phyloP scores from a whole-genome alignment of 1,140 invertebrate species.

The Venustaconcha ellipsiformis region DNA sequence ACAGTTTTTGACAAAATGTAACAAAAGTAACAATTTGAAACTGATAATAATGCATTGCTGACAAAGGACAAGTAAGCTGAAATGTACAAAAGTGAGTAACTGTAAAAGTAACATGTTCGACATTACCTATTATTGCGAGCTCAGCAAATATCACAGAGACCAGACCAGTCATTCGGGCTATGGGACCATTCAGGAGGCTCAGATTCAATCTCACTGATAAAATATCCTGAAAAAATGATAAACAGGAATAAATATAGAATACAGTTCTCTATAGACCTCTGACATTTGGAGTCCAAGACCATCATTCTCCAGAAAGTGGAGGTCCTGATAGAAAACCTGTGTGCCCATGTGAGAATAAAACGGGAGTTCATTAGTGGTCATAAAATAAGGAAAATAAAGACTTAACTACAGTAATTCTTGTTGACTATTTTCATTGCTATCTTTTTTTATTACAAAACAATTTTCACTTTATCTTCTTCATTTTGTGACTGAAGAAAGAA shows the following conservation, averaged over 20 bases:
- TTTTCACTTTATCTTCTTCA: no score
- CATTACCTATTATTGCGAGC: constrained; percentile 64
- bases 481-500: no score
- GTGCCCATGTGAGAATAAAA: not conserved
- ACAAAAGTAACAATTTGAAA: not conserved
- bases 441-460: no score
- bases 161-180: constrained; percentile 67
- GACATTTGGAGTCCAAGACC: no score
- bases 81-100: not conserved
- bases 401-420: no score
- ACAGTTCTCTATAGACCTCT: no score
- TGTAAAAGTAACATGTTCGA: not conserved
- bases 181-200: constrained; percentile 62
- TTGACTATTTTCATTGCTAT: no score
- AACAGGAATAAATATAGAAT: not conserved
- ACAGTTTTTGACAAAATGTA: no score
- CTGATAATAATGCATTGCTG: not conserved
- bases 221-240: constrained; percentile 59
- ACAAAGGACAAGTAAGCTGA: not conserved
- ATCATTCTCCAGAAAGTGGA: not conserved
- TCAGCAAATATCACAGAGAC: constrained; percentile 65
- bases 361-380: no score
- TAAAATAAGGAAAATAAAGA: no score
- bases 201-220: constrained; percentile 62
- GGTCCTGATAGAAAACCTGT: not conserved